Conservation (phyloP, 2,888 invertebrate species). For the Eupithecia subumbrata region DNA sequence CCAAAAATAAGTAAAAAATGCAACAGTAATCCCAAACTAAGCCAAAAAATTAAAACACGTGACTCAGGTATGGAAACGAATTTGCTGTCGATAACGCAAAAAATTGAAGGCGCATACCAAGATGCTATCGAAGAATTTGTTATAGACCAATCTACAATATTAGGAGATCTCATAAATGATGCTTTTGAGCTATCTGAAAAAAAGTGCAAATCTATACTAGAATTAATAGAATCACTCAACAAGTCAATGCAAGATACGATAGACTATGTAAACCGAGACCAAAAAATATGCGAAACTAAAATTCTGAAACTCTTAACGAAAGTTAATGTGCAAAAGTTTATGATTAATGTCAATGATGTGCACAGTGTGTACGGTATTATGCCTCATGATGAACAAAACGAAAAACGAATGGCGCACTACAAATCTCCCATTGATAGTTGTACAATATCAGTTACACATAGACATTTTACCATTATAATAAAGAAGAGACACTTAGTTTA, state of each 20-base stretch:
- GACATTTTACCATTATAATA: slow-evolving; percentile 30
- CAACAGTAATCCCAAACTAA: background rate
- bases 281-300: slow-evolving; percentile 13
- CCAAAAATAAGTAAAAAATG: background rate
- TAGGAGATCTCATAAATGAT: background rate
- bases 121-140: background rate
- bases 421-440: slow-evolving; percentile 12
- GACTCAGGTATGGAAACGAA: background rate
- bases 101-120: background rate
- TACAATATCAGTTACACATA: slow-evolving; percentile 10
- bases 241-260: slow-evolving; percentile 11
- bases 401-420: slow-evolving; percentile 4
- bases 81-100: background rate
- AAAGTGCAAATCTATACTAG: slow-evolving; percentile 20
- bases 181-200: background rate
- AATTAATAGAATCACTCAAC: slow-evolving; percentile 16
- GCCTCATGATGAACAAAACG: background rate
- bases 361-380: background rate
- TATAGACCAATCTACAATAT: background rate
- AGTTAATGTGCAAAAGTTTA: slow-evolving; percentile 25
- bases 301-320: slow-evolving; percentile 12
- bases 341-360: slow-evolving; percentile 17
- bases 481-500: slow-evolving; percentile 32
- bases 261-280: background rate
- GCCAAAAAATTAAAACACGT: background rate